Base-by-base conservation (phyloP, 1,140 invertebrate genomes). In the Monochamus saltuarius region DNA sequence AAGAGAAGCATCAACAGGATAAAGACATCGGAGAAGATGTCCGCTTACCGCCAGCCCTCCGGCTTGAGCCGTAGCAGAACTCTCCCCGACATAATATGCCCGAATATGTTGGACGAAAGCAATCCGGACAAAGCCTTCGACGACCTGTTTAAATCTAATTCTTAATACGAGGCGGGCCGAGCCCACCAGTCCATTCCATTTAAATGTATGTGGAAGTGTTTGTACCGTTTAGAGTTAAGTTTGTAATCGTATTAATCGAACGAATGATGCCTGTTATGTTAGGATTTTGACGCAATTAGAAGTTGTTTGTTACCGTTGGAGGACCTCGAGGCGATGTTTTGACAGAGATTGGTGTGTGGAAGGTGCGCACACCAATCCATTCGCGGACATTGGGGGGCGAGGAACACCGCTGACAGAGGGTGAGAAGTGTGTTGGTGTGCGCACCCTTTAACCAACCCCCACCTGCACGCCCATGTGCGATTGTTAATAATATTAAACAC, bases 111-210 rank as follows among this genome's bases (percentile, higher is more conserved):
- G 62, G 87, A 87, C 68, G 86, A 85, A 70, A 83, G 78, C 68
- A 88, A 89, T 72, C 84, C 89, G 54, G 89, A 90, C 68, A 84
- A 86, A 76, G 86, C 86, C 42, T 90, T 90, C 75, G 88, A 90
- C 68, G 85, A 87, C 75, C 79, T 90, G 56, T 89, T 89, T 79
- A 81, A 68, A 40, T 67, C 68, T 14, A 70, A 59, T 62, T 67
- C 62, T 19, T 71, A 70, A 62, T 40, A 17, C 38, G 29, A 59
- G 36, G 19, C 13, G n/a, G 59, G 14, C 11, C 36, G 16, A 53
- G 54, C 56, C 9, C 40, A 29, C n/a, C 37, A 42, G 51, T 61
- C 46, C 62, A 65, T 67, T 65, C 61, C 65, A 69, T 62, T 64
- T 62, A 37, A 29, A 29, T 56, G 29, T 62, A 61, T 62, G 59